Evolutionary conservation across 2,888 invertebrate genomes (phyloP).

Genomic region (Pristionchus japonicus): DNA sequence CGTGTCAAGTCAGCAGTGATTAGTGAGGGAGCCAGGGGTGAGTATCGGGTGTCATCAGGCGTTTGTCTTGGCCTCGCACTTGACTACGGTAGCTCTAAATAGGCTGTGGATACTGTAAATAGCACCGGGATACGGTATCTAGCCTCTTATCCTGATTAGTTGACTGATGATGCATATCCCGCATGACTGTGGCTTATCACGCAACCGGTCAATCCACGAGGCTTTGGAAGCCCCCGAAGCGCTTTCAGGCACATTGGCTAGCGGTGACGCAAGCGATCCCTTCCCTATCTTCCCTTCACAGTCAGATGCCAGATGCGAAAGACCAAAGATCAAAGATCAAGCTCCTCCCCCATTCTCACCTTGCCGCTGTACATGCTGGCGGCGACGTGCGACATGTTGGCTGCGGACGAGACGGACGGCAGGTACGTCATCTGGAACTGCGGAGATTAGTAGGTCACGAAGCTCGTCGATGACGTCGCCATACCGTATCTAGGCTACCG

Average conservation of each 20-base stretch:
- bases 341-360: neutral
- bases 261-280: neutral
- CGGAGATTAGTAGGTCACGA: neutral
- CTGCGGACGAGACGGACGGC: slow-evolving; percentile 40
- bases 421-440: slow-evolving; percentile 47
- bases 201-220: neutral
- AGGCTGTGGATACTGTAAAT: no score
- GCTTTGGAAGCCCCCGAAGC: neutral
- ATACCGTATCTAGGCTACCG: slow-evolving; percentile 1
- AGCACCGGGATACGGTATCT: neutral
- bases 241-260: neutral
- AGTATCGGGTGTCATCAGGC: neutral
- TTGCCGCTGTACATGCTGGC: slow-evolving; percentile 30
- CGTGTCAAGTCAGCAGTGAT: neutral
- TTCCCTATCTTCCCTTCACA: neutral
- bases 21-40: neutral
- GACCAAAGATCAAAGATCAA: neutral
- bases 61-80: neutral
- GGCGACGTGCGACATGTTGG: slow-evolving; percentile 33
- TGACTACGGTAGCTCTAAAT: neutral
- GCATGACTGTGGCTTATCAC: neutral
- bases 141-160: neutral
- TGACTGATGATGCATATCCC: neutral
- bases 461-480: neutral
- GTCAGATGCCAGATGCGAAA: neutral